A percentile compares a stretch with the other conserved stretches of the same genome.
phyloP scores from a whole-genome alignment of 2,888 invertebrate species.

The Aethes cnicana region DNA sequence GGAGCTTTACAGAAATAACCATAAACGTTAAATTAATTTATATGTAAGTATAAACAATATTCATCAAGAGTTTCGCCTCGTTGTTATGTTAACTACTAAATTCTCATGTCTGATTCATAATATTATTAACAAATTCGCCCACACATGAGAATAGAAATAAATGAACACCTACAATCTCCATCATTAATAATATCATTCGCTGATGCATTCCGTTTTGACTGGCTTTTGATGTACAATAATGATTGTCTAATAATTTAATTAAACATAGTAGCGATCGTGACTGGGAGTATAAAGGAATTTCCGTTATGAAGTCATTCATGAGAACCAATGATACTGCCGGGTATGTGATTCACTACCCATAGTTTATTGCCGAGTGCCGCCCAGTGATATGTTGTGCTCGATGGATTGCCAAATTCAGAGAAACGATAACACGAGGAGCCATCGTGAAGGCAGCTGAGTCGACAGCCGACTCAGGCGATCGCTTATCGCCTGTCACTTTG shows the following conservation, averaged over 20 bases:
- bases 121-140: conserved; percentile 27
- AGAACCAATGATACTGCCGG: conserved; percentile 40
- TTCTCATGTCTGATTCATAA: conserved; percentile 28
- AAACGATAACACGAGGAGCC: conserved; percentile 4
- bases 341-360: conserved; percentile 30
- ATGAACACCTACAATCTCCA: conserved; percentile 7
- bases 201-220: conserved; percentile 24
- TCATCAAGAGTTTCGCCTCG: conserved; percentile 7
- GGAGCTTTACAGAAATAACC: conserved; percentile 21
- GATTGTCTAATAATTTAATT: conserved; percentile 23
- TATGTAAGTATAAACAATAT: conserved; percentile 16
- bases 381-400: conserved; percentile 39
- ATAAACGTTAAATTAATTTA: conserved; percentile 25
- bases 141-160: conserved; percentile 19
- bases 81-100: conserved; percentile 14
- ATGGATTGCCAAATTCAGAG: conserved; percentile 35
- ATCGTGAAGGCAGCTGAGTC: conserved; percentile 5
- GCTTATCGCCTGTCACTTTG: no score
- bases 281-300: conserved; percentile 44
- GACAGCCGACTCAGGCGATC: neutral
- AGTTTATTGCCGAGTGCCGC: conserved; percentile 44
- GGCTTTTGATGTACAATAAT: conserved; percentile 6
- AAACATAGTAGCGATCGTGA: conserved; percentile 41
- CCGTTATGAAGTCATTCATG: conserved; percentile 49
- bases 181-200: conserved; percentile 11